A percentile compares a stretch with the other conserved stretches of the same genome.
Evolutionary conservation across 1,140 invertebrate genomes (phyloP).

Genomic region (Drosophila neocordata): DNA sequence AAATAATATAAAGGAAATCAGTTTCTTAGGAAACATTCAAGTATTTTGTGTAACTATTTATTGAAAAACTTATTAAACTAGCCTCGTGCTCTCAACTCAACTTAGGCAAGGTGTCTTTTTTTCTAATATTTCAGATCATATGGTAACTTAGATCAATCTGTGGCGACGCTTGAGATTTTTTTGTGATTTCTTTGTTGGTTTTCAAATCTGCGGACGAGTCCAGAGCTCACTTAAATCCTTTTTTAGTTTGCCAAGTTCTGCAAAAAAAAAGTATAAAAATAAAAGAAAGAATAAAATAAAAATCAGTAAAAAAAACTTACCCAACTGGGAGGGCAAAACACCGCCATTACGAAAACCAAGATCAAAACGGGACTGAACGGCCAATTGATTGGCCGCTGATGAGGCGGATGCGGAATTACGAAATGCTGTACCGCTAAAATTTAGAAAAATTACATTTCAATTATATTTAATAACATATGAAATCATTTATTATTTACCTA

Average conservation of each 20-base stretch:
- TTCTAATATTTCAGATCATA: slow-evolving; percentile 27
- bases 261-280: slow-evolving; percentile 5
- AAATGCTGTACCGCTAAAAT: slow-evolving; percentile 64
- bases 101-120: slow-evolving; percentile 55
- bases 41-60: slow-evolving; percentile 1
- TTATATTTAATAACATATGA: background rate
- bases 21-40: slow-evolving; percentile 30
- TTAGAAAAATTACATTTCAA: background rate
- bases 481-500: slow-evolving; percentile 46
- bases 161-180: slow-evolving; percentile 62
- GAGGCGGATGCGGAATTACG: slow-evolving; percentile 62
- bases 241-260: slow-evolving; percentile 76
- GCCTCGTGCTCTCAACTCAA: slow-evolving; percentile 45
- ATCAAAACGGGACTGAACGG: slow-evolving; percentile 72
- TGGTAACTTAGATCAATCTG: slow-evolving; percentile 42
- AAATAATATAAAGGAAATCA: slow-evolving; percentile 33
- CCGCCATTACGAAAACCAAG: slow-evolving; percentile 62
- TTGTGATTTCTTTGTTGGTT: slow-evolving; percentile 34
- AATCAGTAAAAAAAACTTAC: slow-evolving; percentile 41
- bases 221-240: slow-evolving; percentile 77
- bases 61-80: slow-evolving; percentile 51
- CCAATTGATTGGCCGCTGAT: slow-evolving; percentile 50
- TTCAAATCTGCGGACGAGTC: slow-evolving; percentile 79
- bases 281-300: slow-evolving; percentile 9
- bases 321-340: slow-evolving; percentile 62